Evolutionary conservation across 2,888 invertebrate species (phyloP), one percentile per base, ranked within the genome.

Genomic region (Boloria euphrosyne): DNA sequence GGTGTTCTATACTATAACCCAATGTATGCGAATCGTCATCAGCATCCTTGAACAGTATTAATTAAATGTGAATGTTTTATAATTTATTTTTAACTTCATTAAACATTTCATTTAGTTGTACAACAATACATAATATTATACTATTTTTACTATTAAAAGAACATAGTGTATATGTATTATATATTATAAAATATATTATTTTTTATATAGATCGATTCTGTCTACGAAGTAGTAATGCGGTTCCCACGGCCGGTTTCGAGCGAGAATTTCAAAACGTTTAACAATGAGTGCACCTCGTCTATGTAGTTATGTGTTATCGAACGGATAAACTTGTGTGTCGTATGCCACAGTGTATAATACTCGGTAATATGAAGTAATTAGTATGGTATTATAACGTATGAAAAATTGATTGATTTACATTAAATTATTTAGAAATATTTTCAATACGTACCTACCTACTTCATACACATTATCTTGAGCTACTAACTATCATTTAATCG

Each of bases 161-260:
- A 54, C 13, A 43, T 43, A 54, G 13, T 51, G 13, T 51, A 22
- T 22, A 14, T 22, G 22, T 0, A n/a, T 7, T 54, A 38, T 13
- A 54, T 10, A 14, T 3, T 43, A 17, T 7, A 18, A 14, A 17
- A 7, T 55, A 66, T 43, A 62, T 51, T 50, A 52, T 62, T 62
- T 38, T 57, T 66, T 68, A 43, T 43, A 62, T 54, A 27, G 22
- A 61, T 65, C 49, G 58, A 64, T 54, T 69, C 66, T 62, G 65
- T 68, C 66, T 69, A 68, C 68, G 67, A 69, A 65, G 69, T 66
- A 67, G 72, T 69, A 69, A 69, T 71, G 69, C 73, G 74, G 80
- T 89, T 89, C 89, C 87, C 88, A 89, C 88, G 89, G 83, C 83
- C 80, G 78, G 84, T 86, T 86, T 80, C 80, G 76, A 84, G 78